Base-by-base conservation (phyloP, 1,140 invertebrate species). In the Brachionus manjavacas region DNA sequence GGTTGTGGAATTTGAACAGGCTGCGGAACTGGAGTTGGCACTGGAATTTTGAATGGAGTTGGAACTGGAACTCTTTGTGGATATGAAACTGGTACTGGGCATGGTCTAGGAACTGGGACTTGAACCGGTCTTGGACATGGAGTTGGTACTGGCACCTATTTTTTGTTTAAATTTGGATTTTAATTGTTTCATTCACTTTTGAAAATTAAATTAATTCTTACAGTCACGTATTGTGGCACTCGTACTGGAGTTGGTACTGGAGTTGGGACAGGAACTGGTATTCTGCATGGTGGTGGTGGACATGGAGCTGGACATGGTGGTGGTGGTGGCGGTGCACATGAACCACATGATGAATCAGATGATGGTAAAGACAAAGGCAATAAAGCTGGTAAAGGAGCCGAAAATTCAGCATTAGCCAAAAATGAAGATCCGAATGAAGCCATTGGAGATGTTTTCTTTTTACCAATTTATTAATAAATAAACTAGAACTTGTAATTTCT, bases 221-320 rank as follows among this genome's bases (percentile, higher is more conserved):
- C 60, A 66, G 60, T 66, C 14, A 66, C 23, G 25, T 66, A 23
- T 66, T 66, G 60, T 72, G 68, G 68, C 41, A 72, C 68, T 35
- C 9, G 68, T 28, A 72, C 68, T 31, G 68, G 68, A 72, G 68
- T 72, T n/a, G 68, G 68, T 8, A 39, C 31, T 72, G 68, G 68
- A 1, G 68, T 72, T 72, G 68, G 68, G 7, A 39, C 68, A 14
- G 25, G 31, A 6, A 35, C 68, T 35, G 25, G 25, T 35, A 72
- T 35, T 72, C 25, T 72, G n/a, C 68, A 35, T 72, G 28, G 28
- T 66, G 60, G 9, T 66, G 60, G 28, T 66, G 28, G 28, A 7
- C 4, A 16, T 52, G 46, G 46, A n/a, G n/a, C 23, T 35, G 31
- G 31, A 16, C 20, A 25, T 66, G 25, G 31, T 35, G 31, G 31